phyloP scores from a whole-genome alignment of 2,797 vertebrate species.

The Hirundo rustica region DNA sequence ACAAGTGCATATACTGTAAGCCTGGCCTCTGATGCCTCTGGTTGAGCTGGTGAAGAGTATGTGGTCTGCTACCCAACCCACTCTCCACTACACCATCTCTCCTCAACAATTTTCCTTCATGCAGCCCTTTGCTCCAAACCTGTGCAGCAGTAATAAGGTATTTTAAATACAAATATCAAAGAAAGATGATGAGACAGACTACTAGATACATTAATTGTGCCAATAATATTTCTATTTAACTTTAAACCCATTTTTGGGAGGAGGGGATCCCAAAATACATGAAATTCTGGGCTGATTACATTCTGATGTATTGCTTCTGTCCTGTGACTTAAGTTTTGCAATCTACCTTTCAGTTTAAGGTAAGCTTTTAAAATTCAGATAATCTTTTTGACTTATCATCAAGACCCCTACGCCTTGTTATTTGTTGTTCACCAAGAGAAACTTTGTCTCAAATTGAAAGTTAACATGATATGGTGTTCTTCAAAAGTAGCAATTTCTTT shows the following conservation, averaged over 20 bases:
- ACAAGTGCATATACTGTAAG: neutral
- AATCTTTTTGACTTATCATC: neutral
- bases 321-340: neutral
- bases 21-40: neutral
- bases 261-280: neutral
- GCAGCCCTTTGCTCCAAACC: neutral
- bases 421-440: neutral
- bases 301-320: neutral
- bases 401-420: neutral
- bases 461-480: neutral
- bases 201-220: neutral
- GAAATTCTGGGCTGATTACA: neutral
- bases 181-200: neutral
- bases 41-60: neutral
- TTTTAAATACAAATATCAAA: neutral
- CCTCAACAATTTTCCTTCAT: neutral
- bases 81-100: neutral
- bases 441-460: neutral
- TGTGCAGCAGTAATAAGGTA: neutral
- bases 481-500: neutral
- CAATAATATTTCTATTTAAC: neutral
- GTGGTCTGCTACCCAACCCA: neutral
- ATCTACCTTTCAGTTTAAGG: neutral
- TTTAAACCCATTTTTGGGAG: neutral
- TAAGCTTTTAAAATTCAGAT: neutral